Conservation (phyloP, 1,140 invertebrate species). For the Leptopilina boulardi region DNA sequence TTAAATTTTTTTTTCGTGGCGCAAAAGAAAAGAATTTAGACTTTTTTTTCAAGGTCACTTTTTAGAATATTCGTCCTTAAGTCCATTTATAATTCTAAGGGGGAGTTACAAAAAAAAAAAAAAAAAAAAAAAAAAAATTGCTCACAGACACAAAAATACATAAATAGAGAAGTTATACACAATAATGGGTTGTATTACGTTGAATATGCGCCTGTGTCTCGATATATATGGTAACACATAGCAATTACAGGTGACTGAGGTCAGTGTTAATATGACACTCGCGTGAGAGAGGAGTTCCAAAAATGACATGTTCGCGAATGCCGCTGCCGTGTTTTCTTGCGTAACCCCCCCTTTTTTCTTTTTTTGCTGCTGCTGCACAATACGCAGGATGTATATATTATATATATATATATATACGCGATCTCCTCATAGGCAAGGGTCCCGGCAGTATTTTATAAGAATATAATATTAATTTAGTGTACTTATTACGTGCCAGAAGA, state of each 20-base stretch:
- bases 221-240: constrained; percentile 59
- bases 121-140: constrained; percentile 44
- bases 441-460: constrained; percentile 42
- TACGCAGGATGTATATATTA: constrained; percentile 58
- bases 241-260: constrained; percentile 75
- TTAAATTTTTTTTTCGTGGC: too few species aligned
- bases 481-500: constrained; percentile 64
- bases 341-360: constrained; percentile 61
- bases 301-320: constrained; percentile 71
- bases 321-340: constrained; percentile 64
- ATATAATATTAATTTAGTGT: constrained; percentile 66
- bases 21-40: too few species aligned
- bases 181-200: constrained; percentile 62
- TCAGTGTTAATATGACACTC: constrained; percentile 74
- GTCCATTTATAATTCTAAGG: background rate
- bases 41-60: too few species aligned
- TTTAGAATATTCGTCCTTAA: background rate
- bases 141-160: constrained; percentile 49
- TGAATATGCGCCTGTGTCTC: constrained; percentile 49
- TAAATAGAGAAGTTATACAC: constrained; percentile 15
- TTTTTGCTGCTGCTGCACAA: constrained; percentile 62
- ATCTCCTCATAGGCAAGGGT: constrained; percentile 52
- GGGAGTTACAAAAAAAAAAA: too few species aligned
- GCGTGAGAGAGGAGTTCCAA: constrained; percentile 74
- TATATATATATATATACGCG: background rate